Percentiles rank a stretch among this genome's conserved stretches.
These are phyloP conservation scores for Druon quercuslanigerum DNA, from an alignment of 1,140 invertebrate species.

Conservation along the genomic window DNA sequence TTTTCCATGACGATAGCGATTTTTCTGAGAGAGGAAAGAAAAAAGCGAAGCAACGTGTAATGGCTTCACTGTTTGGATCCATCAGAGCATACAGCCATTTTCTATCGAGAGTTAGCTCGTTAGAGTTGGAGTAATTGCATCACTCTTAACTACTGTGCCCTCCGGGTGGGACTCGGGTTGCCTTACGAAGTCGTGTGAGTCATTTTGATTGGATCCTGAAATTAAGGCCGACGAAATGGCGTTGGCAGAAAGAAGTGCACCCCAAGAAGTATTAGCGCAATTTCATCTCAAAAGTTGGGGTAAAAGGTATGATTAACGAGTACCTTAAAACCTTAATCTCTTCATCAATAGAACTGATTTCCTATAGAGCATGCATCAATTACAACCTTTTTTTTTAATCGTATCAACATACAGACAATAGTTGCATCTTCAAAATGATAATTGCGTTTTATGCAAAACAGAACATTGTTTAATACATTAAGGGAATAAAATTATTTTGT, in stretches of 20 bases:
- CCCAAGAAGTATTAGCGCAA: conserved; percentile 34
- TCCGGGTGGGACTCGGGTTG: conserved; percentile 54
- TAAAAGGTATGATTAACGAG: conserved; percentile 24
- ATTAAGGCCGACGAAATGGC: conserved; percentile 71
- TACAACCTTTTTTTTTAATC: background rate
- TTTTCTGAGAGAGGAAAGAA: conserved; percentile 39
- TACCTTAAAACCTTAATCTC: conserved; percentile 14
- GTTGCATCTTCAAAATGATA: no score
- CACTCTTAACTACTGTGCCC: conserved; percentile 67
- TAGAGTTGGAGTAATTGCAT: conserved; percentile 74
- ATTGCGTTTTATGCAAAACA: no score
- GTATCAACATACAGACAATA: no score
- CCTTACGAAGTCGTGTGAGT: conserved; percentile 63
- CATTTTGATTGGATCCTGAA: conserved; percentile 73
- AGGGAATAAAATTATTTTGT: no score
- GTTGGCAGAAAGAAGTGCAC: conserved; percentile 45
- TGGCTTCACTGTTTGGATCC: conserved; percentile 71
- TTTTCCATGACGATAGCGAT: conserved; percentile 23
- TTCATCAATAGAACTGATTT: conserved; percentile 17
- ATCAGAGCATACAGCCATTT: conserved; percentile 75
- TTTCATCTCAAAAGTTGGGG: conserved; percentile 26
- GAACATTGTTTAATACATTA: no score
- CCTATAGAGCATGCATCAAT: background rate
- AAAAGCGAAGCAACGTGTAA: conserved; percentile 61
- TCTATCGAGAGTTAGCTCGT: conserved; percentile 75